A percentile compares a stretch with the other conserved stretches of the same genome.
These are phyloP conservation scores for Murina feae DNA, from an alignment of 2,113 vertebrate genomes.

Conservation along the genomic window DNA sequence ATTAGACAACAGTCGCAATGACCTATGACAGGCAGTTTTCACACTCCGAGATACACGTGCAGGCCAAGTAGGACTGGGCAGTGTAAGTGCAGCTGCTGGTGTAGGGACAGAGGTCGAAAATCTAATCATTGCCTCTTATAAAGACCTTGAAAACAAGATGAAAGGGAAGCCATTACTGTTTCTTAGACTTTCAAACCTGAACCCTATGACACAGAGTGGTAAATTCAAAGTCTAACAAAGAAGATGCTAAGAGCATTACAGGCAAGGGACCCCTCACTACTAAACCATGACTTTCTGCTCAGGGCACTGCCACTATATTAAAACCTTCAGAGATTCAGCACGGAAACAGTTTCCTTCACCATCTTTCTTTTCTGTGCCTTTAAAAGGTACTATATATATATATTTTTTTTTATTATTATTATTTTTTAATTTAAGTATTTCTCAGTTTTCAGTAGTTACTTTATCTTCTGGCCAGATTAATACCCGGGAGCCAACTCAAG, in stretches of 20 bases:
- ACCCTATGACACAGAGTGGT: background rate
- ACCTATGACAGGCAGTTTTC: accelerated
- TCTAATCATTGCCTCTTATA: background rate
- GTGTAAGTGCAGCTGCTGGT: background rate
- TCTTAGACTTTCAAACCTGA: background rate
- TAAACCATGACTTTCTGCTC: accelerated
- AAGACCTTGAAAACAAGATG: background rate
- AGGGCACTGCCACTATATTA: background rate
- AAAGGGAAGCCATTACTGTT: background rate
- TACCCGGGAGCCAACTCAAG: background rate
- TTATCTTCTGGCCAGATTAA: background rate
- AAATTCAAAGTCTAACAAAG: background rate
- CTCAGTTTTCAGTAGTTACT: background rate
- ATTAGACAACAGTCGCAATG: background rate
- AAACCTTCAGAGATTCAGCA: background rate
- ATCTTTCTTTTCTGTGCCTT: background rate
- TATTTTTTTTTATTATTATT: too few relatives aligned
- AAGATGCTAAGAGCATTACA: background rate
- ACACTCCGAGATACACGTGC: accelerated
- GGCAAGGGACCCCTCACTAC: background rate
- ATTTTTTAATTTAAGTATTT: background rate
- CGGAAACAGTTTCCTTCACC: background rate
- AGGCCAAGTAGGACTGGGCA: accelerated
- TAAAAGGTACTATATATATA: background rate
- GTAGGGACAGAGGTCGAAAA: background rate